Base-by-base conservation (phyloP, 2,797 vertebrate species). In the Alcedo atthis region DNA sequence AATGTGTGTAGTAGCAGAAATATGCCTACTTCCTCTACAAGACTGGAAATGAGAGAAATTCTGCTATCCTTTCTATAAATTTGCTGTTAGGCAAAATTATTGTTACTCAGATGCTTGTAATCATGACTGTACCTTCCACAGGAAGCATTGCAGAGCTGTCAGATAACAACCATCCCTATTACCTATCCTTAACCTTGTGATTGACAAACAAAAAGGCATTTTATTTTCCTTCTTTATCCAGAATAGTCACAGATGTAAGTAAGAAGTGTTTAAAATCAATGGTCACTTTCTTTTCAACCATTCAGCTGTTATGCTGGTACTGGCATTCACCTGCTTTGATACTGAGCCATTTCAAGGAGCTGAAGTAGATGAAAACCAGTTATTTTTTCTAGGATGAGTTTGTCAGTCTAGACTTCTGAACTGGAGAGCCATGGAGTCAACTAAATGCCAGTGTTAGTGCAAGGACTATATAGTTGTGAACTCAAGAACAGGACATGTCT, bases 11-110 rank as follows among this genome's bases (percentile, higher is more conserved):
- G 48, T 45, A 86, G 49, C 51, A 80, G 57, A 76, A 85, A 45
- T 53, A n/a, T n/a, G 51, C 25, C 18, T 43, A 95, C 90, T 96
- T 95, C 83, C 88, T 92, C 83, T 81, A 16, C 33, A 66, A 40
- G 90, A 68, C 71, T 85, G 86, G 82, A 92, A 88, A 76, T 43
- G 24, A 71, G 13, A 82, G 32, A 68, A 85, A 77, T 85, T 80
- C 26, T 91, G 75, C 83, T 85, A 16, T 49, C 10, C 30, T 86
- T 80, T 84, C 45, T 64, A n/a, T 53, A 90, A 93, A 90, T 86
- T 48, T 75, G 71, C 46, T 84, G 21, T 84, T 19, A 9, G n/a
- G 61, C 64, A 77, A 45, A 64, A 77, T 64, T 70, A 24, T 89
- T 86, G 54, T 80, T 89, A 93, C 61, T 93, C 88, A 80, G 62